These are phyloP conservation scores for Achatina immaculata DNA, from an alignment of 1,140 invertebrate species.

Conservation along the genomic window DNA sequence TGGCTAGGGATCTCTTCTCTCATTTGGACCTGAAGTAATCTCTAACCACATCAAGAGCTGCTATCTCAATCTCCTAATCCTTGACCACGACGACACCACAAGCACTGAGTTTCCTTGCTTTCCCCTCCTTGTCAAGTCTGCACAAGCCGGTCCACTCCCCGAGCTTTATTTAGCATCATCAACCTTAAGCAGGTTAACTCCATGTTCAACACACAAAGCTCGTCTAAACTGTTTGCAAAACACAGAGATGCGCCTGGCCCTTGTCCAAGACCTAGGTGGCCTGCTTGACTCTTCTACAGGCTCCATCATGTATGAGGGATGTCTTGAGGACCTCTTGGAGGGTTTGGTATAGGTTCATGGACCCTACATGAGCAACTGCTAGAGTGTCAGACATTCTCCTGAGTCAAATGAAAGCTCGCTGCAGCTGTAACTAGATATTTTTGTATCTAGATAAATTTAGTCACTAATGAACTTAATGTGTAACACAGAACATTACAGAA, in stretches of 20 bases:
- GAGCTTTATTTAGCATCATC: constrained; percentile 98
- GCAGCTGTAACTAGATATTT: too few species aligned
- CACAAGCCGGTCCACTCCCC: constrained; percentile 75
- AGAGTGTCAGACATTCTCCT: constrained; percentile 73
- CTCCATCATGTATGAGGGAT: constrained; percentile 92
- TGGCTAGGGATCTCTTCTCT: too few species aligned
- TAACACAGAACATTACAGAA: too few species aligned
- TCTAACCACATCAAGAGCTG: constrained; percentile 90
- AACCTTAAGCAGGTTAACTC: constrained; percentile 96
- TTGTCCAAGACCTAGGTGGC: constrained; percentile 97
- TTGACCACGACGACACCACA: constrained; percentile 97
- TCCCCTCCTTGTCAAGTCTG: constrained; percentile 99
- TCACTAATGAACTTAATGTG: too few species aligned
- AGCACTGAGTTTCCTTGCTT: constrained; percentile 97
- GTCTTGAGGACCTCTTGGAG: constrained; percentile 97
- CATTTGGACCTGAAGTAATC: constrained; percentile 84
- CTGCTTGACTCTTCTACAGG: constrained; percentile 97
- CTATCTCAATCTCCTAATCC: constrained; percentile 95
- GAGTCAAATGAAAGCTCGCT: constrained; percentile 5
- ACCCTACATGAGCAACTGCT: constrained; percentile 66
- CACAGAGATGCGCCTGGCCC: constrained; percentile 94
- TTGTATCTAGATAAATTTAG: too few species aligned
- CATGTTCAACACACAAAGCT: constrained; percentile 98
- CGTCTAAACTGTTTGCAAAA: constrained; percentile 97
- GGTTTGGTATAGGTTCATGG: constrained; percentile 94